Conservation (phyloP, 2,113 vertebrate genomes). For the Rynchops niger region DNA sequence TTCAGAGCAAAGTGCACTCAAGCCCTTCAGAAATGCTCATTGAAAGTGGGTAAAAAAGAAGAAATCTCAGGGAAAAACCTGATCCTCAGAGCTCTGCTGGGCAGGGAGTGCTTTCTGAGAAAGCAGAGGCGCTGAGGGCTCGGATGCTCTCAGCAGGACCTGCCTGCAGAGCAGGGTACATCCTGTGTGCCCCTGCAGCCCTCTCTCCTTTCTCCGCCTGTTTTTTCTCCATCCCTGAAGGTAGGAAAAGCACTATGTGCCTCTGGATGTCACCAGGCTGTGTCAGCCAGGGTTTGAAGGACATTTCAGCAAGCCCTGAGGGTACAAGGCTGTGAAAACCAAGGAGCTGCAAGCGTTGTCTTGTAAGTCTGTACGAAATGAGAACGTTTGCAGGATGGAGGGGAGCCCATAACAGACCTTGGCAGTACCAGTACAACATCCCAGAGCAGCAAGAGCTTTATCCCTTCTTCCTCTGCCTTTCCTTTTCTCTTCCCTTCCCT, state of each 20-base stretch:
- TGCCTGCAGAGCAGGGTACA: fast-evolving
- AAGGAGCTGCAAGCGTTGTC: not conserved
- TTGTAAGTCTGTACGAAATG: not conserved
- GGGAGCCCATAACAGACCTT: not conserved
- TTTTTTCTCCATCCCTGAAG: not conserved
- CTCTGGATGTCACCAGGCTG: not conserved
- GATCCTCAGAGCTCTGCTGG: not conserved
- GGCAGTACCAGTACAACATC: not conserved
- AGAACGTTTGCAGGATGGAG: not conserved
- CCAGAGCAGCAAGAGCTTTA: not conserved
- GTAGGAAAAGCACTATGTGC: not conserved
- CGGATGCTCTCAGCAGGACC: not conserved
- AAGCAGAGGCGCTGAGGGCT: not conserved
- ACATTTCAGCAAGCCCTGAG: not conserved
- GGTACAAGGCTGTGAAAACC: not conserved
- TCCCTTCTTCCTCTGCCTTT: not conserved
- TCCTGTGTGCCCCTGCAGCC: not conserved
- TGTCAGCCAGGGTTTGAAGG: not conserved
- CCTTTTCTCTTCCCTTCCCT: not conserved
- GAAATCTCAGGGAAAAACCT: not conserved
- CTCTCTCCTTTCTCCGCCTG: not conserved
- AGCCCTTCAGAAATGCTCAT: not conserved
- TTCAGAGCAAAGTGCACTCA: not conserved
- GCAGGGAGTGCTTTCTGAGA: not conserved
- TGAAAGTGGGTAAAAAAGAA: not conserved